Evolutionary conservation across 1,140 invertebrate genomes (phyloP).

Genomic region (Bilobella aurantiaca): DNA sequence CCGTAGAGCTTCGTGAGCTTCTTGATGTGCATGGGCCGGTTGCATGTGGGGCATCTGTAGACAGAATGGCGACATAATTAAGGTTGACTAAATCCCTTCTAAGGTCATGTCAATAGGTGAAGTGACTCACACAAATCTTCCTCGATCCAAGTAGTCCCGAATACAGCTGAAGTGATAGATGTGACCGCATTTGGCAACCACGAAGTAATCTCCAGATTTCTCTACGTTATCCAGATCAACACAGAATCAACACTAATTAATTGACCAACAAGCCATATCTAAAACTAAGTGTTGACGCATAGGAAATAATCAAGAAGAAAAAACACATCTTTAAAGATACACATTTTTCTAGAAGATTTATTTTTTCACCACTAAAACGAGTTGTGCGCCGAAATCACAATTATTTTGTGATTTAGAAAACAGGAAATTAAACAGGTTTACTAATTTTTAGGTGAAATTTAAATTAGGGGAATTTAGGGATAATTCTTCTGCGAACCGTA

Average conservation of each 20-base stretch:
- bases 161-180: constrained; percentile 24
- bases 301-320: neutral
- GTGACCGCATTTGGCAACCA: constrained; percentile 24
- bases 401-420: no score
- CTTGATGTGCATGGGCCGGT: constrained; percentile 11
- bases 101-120: no score
- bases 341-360: neutral
- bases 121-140: constrained; percentile 8
- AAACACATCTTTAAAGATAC: neutral
- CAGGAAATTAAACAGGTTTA: no score
- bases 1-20: constrained; percentile 27
- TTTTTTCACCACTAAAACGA: no score
- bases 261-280: no score
- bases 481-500: no score
- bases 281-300: no score
- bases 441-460: no score
- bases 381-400: no score
- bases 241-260: no score
- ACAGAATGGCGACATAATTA: neutral
- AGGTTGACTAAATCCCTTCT: neutral
- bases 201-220: constrained; percentile 25
- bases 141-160: constrained; percentile 17
- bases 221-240: no score
- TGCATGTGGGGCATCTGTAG: constrained; percentile 21
- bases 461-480: no score